phyloP scores from a whole-genome alignment of 2,888 invertebrate species.

The Alviniconcha strummeri region DNA sequence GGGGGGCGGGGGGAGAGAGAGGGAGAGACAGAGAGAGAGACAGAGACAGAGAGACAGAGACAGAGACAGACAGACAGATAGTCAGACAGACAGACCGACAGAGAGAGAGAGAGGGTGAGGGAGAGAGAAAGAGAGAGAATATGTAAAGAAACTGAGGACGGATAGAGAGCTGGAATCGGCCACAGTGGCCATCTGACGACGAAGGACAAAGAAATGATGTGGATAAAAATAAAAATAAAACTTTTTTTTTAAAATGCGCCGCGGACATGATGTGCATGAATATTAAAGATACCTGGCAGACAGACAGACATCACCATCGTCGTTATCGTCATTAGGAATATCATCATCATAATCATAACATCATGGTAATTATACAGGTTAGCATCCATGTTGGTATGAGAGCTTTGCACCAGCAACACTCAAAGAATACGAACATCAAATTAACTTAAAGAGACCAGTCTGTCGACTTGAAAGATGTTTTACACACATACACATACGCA shows the following conservation, averaged over 20 bases:
- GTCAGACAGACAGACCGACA: constrained; percentile 14
- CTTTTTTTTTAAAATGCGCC: no score
- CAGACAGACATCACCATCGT: neutral
- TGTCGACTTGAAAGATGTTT: no score
- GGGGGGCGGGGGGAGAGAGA: neutral
- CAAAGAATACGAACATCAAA: no score
- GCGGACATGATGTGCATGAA: no score
- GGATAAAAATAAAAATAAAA: neutral
- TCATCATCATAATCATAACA: no score
- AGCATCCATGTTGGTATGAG: no score
- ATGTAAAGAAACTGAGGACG: neutral
- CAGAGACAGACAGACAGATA: neutral
- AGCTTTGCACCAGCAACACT: no score
- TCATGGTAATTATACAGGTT: no score
- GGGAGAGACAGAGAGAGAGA: neutral
- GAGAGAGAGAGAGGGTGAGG: constrained; percentile 4
- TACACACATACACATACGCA: neutral
- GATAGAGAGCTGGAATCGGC: neutral
- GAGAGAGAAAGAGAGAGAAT: neutral
- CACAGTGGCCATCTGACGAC: neutral
- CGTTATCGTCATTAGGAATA: no score
- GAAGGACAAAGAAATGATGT: neutral
- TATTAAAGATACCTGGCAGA: neutral
- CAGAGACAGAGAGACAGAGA: neutral
- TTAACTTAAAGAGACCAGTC: no score